Evolutionary conservation across 2,888 invertebrate genomes (phyloP).

Genomic region (Drosophila longiperda): DNA sequence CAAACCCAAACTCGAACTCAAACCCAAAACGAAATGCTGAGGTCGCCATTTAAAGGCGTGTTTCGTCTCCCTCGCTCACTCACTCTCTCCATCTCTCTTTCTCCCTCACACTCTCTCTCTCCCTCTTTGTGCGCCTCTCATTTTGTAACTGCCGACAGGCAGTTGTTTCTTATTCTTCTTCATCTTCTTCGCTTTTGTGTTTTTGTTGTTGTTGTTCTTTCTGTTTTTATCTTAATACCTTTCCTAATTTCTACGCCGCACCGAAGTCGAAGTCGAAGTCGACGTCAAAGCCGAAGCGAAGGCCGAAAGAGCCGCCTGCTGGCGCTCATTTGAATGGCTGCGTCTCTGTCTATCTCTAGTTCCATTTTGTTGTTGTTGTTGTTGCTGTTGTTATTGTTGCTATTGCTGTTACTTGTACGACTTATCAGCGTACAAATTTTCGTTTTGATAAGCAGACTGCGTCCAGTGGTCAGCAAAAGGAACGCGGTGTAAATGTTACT

Average conservation of each 20-base stretch:
- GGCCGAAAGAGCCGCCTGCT: conserved; percentile 30
- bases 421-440: conserved; percentile 76
- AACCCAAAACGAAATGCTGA: conserved; percentile 19
- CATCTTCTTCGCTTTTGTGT: conserved; percentile 38
- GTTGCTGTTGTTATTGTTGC: conserved; percentile 24
- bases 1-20: conserved; percentile 7
- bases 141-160: conserved; percentile 34
- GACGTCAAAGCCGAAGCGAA: conserved; percentile 10
- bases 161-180: conserved; percentile 4
- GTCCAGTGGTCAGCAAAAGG: conserved; percentile 52
- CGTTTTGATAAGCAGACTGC: conserved; percentile 68
- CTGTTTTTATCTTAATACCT: conserved; percentile 73
- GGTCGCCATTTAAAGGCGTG: conserved; percentile 72
- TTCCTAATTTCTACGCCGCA: conserved; percentile 72
- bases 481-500: conserved; percentile 8
- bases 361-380: conserved; percentile 21
- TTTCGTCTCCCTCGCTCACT: conserved; percentile 20
- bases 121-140: conserved; percentile 11
- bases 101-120: conserved; percentile 3
- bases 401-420: conserved; percentile 49
- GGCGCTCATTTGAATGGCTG: conserved; percentile 68
- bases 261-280: conserved; percentile 23
- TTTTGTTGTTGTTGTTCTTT: conserved; percentile 44
- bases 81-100: conserved; percentile 13
- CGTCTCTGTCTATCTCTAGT: conserved; percentile 30